Conservation (phyloP, 2,888 invertebrate species). For the Tyria jacobaeae region DNA sequence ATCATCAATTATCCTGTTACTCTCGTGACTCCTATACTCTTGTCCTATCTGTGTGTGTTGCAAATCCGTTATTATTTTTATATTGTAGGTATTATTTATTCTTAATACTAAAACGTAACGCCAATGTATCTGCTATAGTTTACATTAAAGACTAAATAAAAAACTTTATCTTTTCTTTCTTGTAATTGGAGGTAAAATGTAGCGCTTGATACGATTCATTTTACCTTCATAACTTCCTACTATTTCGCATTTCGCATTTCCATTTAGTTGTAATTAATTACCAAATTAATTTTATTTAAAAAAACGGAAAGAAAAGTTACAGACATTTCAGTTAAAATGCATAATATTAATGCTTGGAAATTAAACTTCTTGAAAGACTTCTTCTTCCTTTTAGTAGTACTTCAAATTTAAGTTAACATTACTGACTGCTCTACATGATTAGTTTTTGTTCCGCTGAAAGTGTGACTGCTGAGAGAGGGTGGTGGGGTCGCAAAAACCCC, state of each 20-base stretch:
- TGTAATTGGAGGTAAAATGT: not conserved
- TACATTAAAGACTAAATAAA: not conserved
- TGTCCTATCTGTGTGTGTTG: not conserved
- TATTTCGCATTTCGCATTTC: too few relatives aligned
- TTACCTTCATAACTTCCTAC: too few relatives aligned
- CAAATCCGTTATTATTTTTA: not conserved
- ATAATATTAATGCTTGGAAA: not conserved
- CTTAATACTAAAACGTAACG: not conserved
- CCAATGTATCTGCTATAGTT: not conserved
- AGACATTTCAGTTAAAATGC: not conserved
- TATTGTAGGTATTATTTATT: not conserved
- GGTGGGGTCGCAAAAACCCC: slow-evolving; percentile 73
- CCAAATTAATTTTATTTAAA: not conserved
- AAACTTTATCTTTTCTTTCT: not conserved
- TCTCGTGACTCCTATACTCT: not conserved
- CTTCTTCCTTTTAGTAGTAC: slow-evolving; percentile 2
- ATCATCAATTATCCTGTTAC: not conserved
- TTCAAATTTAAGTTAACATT: slow-evolving; percentile 43
- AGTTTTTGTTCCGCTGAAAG: slow-evolving; percentile 57
- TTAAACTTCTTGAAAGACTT: not conserved
- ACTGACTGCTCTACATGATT: slow-evolving; percentile 50
- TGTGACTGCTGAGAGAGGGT: slow-evolving; percentile 65
- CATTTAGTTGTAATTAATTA: too few relatives aligned
- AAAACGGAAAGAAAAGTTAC: not conserved
- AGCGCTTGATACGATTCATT: not conserved